Evolutionary conservation across 2,113 vertebrate species (phyloP), one percentile per base, ranked within the genome.

Genomic region (Xenotilapia leptura): DNA sequence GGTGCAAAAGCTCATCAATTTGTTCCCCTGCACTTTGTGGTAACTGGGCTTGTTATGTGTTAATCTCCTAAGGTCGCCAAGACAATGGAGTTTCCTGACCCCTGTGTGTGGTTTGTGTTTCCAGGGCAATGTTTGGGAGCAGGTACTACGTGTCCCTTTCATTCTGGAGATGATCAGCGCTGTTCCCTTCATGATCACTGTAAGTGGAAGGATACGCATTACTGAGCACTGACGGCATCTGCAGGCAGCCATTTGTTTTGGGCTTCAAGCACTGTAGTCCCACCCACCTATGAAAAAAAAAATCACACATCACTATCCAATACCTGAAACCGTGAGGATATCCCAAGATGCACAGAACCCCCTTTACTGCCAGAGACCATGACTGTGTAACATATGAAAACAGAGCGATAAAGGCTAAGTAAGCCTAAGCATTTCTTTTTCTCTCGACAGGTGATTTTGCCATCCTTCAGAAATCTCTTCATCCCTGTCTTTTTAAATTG

Each of bases 101-200:
- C 51, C 33, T 55, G 15, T 86, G 53, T 92, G 84, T 87, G 88
- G 13, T 92, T 87, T 94, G 58, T 90, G 94, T 96, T 96, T 96
- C 94, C 94, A 97, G 97, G 97, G 97, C 45, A 97, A 97, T 92
- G 94, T 97, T 85, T 97, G 97, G 96, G 97, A 97, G 94, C 97
- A 97, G 94, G 95, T 97, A 36, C 92, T 97, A 62, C 96, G 96
- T 62, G 95, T 97, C 60, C 96, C 97, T 4, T 97, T 97, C 91
- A 96, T 97, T 89, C 93, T 97, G 93, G 97, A 97, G 92, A 97
- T 97, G 97, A 96, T 97, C 95, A 97, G 96, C 84, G 95, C 97
- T 1, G 80, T 97, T 84, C 97, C 97, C 62, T 97, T 97, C 90
- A 96, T 97, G 92, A 96, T 97, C 95, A 97, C 96, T 93, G 97